These are phyloP conservation scores for Papilio helenus DNA, from an alignment of 1,140 invertebrate species.

Conservation along the genomic window DNA sequence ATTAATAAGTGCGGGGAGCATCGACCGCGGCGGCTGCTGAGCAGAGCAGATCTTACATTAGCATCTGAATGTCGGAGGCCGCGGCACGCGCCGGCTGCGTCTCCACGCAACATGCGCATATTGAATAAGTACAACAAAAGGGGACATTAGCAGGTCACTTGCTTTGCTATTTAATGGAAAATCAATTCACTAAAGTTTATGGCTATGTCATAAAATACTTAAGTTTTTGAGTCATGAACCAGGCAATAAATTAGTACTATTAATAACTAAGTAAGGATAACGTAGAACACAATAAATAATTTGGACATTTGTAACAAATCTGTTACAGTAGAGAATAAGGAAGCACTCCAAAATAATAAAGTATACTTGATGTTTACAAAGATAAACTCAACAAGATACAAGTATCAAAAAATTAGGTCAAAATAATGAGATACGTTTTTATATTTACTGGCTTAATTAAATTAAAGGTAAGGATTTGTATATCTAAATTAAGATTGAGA, in stretches of 20 bases:
- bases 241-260: not conserved
- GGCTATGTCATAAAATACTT: too few relatives aligned
- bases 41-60: not conserved
- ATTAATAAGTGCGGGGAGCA: not conserved
- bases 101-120: constrained; percentile 41
- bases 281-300: not conserved
- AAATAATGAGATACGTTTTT: not conserved
- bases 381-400: constrained; percentile 41
- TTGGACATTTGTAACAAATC: not conserved
- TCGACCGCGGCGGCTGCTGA: not conserved
- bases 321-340: constrained; percentile 52
- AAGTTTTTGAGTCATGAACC: not conserved
- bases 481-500: not conserved
- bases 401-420: constrained; percentile 8
- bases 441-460: not conserved
- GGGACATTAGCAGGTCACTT: constrained; percentile 48
- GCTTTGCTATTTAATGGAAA: not conserved
- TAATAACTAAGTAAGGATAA: not conserved
- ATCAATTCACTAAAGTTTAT: too few relatives aligned
- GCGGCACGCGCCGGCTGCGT: not conserved
- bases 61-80: constrained; percentile 32
- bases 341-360: constrained; percentile 59
- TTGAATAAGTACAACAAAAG: not conserved
- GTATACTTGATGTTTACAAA: constrained; percentile 51
- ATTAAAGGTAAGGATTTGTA: not conserved